Percentiles rank a stretch among this genome's conserved stretches.
Evolutionary conservation across 2,113 vertebrate species (phyloP).

Genomic region (Damaliscus lunatus): DNA sequence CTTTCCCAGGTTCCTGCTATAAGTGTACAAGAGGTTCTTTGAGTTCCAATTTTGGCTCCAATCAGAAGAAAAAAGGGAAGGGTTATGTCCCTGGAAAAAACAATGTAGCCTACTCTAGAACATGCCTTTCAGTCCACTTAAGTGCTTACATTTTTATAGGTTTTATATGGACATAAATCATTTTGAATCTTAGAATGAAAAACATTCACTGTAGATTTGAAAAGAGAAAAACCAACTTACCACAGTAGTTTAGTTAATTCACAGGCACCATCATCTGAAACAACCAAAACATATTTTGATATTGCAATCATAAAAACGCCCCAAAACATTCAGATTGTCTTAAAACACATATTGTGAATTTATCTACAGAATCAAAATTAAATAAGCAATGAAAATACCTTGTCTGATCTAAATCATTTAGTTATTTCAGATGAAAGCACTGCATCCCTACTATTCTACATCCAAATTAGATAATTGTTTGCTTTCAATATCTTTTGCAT

Average conservation of each 20-base stretch:
- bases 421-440: not conserved
- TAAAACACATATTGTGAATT: not conserved
- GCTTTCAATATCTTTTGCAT: not conserved
- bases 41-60: constrained; percentile 16
- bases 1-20: not conserved
- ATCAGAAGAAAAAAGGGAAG: not conserved
- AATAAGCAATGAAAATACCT: not conserved
- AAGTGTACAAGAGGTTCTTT: not conserved
- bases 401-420: not conserved
- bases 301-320: not conserved
- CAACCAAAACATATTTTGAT: not conserved
- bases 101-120: not conserved
- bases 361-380: not conserved
- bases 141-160: not conserved
- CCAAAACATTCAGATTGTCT: not conserved
- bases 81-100: not conserved
- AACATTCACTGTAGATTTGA: not conserved
- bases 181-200: not conserved
- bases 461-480: not conserved
- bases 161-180: not conserved
- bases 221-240: constrained; percentile 43
- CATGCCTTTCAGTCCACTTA: not conserved
- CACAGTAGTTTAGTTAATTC: constrained; percentile 40
- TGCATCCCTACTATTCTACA: not conserved
- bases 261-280: constrained; percentile 67